These are phyloP conservation scores for Epinotia ramella DNA, from an alignment of 2,888 invertebrate genomes.

Conservation along the genomic window DNA sequence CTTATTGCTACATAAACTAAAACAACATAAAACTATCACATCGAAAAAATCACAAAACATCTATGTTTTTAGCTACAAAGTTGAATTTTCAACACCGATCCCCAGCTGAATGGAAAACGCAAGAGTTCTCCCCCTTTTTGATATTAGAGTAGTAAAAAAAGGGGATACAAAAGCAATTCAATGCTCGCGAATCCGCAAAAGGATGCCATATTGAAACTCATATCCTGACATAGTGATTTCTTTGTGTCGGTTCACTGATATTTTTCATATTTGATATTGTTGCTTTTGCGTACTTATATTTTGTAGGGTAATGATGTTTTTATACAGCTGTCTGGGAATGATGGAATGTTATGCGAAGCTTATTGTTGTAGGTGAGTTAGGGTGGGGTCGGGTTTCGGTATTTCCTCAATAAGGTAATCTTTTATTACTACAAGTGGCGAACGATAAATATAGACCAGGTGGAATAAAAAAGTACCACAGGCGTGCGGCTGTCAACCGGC, in stretches of 20 bases:
- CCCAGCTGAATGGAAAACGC: background rate
- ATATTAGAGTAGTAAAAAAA: constrained; percentile 40
- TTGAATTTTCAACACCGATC: constrained; percentile 7
- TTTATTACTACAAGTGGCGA: background rate
- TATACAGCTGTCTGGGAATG: constrained; percentile 24
- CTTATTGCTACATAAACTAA: constrained; percentile 36
- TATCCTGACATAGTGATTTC: constrained; percentile 42
- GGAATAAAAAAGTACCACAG: background rate
- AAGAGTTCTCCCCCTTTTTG: constrained; percentile 22
- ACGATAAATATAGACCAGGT: background rate
- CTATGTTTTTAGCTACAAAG: constrained; percentile 13
- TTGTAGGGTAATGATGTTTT: constrained; percentile 34
- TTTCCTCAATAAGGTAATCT: constrained; percentile 1
- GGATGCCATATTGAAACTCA: constrained; percentile 38
- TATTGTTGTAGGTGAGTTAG: constrained; percentile 1
- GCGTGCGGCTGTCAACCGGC: no score
- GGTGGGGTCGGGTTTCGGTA: background rate
- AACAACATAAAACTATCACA: background rate
- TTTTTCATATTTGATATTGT: constrained; percentile 35
- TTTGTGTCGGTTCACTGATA: constrained; percentile 37
- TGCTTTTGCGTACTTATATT: constrained; percentile 26
- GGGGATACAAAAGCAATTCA: constrained; percentile 42
- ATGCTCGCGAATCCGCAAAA: constrained; percentile 36
- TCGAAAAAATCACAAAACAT: background rate
- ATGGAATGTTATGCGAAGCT: constrained; percentile 18